Evolutionary conservation across 2,888 invertebrate genomes (phyloP).

Genomic region (Luperina nickerlii): DNA sequence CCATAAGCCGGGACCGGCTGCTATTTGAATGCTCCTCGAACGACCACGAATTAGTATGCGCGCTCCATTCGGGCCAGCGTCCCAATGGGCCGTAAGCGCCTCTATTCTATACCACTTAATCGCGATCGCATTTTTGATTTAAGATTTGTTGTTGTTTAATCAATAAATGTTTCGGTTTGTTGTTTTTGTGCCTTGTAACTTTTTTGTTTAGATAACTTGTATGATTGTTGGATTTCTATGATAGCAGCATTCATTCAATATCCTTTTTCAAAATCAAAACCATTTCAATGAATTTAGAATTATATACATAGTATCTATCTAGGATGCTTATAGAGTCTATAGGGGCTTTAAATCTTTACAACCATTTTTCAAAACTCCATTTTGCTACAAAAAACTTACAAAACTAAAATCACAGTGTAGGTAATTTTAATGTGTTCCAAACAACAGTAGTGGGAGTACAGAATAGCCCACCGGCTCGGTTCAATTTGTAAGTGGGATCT

Average conservation of each 20-base stretch:
- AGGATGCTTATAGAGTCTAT: too few relatives aligned
- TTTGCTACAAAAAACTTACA: neutral
- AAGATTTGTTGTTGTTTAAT: slow-evolving; percentile 50
- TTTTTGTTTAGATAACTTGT: neutral
- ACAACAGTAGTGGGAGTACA: slow-evolving; percentile 54
- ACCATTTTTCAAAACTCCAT: neutral
- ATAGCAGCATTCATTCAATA: neutral
- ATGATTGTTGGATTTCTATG: neutral
- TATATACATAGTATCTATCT: neutral
- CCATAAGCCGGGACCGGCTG: slow-evolving; percentile 86
- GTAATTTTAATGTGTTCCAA: slow-evolving; percentile 34
- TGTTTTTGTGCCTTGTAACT: neutral
- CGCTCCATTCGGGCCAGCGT: slow-evolving; percentile 84
- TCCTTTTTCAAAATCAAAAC: neutral
- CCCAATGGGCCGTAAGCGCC: slow-evolving; percentile 81
- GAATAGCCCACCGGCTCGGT: slow-evolving; percentile 82
- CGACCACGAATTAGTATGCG: slow-evolving; percentile 90
- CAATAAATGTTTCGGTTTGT: slow-evolving; percentile 25
- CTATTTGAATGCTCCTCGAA: slow-evolving; percentile 87
- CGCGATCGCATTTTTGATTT: slow-evolving; percentile 55
- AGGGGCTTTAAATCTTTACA: neutral
- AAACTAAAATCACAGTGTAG: neutral
- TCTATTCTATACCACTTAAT: slow-evolving; percentile 78
- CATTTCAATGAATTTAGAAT: neutral
- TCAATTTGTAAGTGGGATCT: slow-evolving; percentile 90